phyloP scores from a whole-genome alignment of 1,140 invertebrate species.

The Zophobas atratus region DNA sequence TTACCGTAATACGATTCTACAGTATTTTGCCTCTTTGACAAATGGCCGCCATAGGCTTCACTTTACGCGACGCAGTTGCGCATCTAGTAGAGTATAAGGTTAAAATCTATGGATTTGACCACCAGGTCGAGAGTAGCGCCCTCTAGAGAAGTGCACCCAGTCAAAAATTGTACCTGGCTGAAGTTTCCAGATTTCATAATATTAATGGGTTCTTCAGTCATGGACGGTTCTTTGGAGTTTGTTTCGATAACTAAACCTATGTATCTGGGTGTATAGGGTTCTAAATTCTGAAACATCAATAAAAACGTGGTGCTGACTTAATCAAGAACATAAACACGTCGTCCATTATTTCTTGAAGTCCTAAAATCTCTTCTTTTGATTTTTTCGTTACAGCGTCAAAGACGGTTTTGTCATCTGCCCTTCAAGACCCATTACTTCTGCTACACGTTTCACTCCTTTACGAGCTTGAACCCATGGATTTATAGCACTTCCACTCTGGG shows the following conservation, averaged over 20 bases:
- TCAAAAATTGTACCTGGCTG: not conserved
- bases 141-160: not conserved
- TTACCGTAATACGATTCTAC: too few species aligned
- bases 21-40: too few species aligned
- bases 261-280: not conserved
- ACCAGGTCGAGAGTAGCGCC: not conserved
- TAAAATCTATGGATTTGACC: too few species aligned
- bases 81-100: too few species aligned
- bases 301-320: not conserved
- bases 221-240: not conserved
- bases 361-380: not conserved
- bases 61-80: too few species aligned
- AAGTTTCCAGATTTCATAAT: not conserved
- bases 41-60: too few species aligned
- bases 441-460: not conserved
- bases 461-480: constrained; percentile 7
- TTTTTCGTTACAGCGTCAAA: not conserved
- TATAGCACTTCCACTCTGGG: constrained; percentile 13
- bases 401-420: not conserved
- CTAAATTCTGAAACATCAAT: not conserved
- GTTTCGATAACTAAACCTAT: not conserved
- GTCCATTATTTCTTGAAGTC: not conserved
- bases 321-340: not conserved
- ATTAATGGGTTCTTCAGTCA: not conserved
- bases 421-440: not conserved